phyloP scores from a whole-genome alignment of 2,113 vertebrate genomes.

The Scopus umbretta region DNA sequence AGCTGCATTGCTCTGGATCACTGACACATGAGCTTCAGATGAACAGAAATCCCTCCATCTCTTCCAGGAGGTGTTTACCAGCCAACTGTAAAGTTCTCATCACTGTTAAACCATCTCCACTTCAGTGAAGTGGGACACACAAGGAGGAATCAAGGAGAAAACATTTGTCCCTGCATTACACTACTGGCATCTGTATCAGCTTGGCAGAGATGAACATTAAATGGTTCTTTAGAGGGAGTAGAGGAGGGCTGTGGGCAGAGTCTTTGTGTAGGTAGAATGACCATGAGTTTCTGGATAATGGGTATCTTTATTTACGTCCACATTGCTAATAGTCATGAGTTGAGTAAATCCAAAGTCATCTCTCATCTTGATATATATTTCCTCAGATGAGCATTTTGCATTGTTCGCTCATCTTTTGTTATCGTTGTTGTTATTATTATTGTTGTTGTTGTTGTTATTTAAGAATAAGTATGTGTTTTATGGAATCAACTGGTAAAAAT shows the following conservation, averaged over 20 bases:
- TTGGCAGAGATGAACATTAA: neutral
- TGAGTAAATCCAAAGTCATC: neutral
- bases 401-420: neutral
- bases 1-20: neutral
- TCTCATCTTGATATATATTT: neutral
- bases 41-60: neutral
- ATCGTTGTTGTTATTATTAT: neutral
- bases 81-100: neutral
- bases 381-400: neutral
- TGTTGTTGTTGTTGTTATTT: neutral
- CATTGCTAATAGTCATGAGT: neutral
- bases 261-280: neutral
- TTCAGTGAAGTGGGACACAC: accelerated
- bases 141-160: neutral
- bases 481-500: neutral
- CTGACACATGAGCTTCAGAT: neutral
- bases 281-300: accelerated
- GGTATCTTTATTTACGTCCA: neutral
- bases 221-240: neutral
- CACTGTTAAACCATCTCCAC: neutral
- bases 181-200: neutral
- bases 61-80: neutral
- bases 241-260: neutral
- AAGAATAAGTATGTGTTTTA: neutral
- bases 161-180: accelerated